Evolutionary conservation across 2,797 vertebrate genomes (phyloP), one percentile per base, ranked within the genome.

Genomic region (Austrolebias charrua): DNA sequence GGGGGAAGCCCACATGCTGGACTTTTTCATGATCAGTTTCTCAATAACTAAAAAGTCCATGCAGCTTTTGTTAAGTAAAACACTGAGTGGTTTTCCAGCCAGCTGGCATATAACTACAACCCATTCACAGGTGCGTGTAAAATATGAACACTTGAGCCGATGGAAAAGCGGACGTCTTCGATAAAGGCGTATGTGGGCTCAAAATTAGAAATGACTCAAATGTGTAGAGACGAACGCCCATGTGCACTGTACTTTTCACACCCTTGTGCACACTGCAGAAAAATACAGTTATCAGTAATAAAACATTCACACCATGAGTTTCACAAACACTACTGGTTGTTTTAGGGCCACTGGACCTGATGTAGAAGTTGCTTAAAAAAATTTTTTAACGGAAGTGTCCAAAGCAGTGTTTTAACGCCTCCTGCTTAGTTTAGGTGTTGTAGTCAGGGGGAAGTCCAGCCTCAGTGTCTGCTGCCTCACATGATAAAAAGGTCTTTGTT

Each of bases 31-130:
- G 8, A 29, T 28, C n/a, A 55, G 7, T 62, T 5, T 57, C 47
- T 13, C 38, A 71, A 66, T 1, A 15, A 8, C 12, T 55, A 83
- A 75, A 75, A 86, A 79, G 51, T 62, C 80, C 83, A 44, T 20
- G 6, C 16, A 66, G 0, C 75, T 84, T 70, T 67, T 75, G 49
- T 40, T 54, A 50, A 58, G 8, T 51, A 33, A n/a, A 16, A 45
- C 42, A 4, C 1, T 12, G 44, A 3, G 0, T 18, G 52, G 10
- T n/a, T 3, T 24, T 55, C 2, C 4, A 48, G 38, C 20, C 33
- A 8, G n/a, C 52, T 20, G 5, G 28, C 12, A 55, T 18, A 52
- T 18, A 52, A 6, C 18, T 9, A 10, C 13, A 38, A 1, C 3
- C 15, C 20, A 43, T 60, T 3, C 7, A 48, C 5, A 50, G 13